Percentiles rank a stretch among this genome's conserved stretches.
These are phyloP conservation scores for Hyles lineata DNA, from an alignment of 2,888 invertebrate species.

Conservation along the genomic window DNA sequence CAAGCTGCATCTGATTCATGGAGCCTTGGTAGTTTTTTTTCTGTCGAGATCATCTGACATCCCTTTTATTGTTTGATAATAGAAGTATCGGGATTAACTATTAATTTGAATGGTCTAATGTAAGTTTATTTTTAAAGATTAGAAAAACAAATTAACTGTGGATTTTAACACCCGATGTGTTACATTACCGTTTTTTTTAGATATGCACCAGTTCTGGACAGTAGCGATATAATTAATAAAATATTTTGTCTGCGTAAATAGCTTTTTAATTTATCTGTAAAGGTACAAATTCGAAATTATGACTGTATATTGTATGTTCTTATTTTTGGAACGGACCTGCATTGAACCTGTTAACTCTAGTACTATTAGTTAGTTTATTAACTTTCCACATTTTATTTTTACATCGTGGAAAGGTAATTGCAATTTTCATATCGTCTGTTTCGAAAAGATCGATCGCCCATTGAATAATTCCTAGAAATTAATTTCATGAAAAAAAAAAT, in stretches of 20 bases:
- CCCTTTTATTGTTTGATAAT: constrained; percentile 20
- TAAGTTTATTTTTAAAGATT: constrained; percentile 17
- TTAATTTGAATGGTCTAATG: neutral
- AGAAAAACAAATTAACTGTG: neutral
- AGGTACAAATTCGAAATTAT: neutral
- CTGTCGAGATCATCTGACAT: constrained; percentile 28
- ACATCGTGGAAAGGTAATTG: too few species aligned
- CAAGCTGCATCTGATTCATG: constrained; percentile 32
- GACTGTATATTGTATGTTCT: too few species aligned
- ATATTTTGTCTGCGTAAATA: too few species aligned
- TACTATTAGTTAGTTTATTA: too few species aligned
- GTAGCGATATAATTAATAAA: neutral
- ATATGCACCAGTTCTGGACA: neutral
- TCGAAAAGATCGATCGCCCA: too few species aligned
- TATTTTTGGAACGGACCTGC: too few species aligned
- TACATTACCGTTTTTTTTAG: neutral
- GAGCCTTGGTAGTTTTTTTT: constrained; percentile 31
- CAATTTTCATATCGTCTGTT: too few species aligned
- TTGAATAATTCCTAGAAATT: too few species aligned
- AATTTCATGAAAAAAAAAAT: too few species aligned
- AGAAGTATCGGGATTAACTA: constrained; percentile 15
- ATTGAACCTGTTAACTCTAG: too few species aligned
- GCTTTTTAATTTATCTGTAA: neutral
- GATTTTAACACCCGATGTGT: neutral
- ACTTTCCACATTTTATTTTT: too few species aligned